Conservation (phyloP, 2,797 vertebrate genomes). For the Liasis olivaceus region DNA sequence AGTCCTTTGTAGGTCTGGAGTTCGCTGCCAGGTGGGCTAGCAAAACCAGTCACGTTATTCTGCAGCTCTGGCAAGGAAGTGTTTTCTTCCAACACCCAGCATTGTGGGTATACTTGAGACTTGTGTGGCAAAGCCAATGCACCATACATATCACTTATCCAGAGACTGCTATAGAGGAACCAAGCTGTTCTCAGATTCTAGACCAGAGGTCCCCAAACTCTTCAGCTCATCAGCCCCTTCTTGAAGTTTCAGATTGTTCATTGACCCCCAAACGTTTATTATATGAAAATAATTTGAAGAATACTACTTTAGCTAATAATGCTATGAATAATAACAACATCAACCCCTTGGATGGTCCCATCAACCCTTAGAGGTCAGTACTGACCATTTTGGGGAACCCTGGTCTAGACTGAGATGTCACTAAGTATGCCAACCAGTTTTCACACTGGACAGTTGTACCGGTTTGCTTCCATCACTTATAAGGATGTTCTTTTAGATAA, state of each 20-base stretch:
- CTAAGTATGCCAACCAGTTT: background rate
- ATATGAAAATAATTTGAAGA: too few species aligned
- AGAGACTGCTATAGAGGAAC: background rate
- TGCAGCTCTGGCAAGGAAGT: background rate
- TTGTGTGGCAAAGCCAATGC: background rate
- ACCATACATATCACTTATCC: background rate
- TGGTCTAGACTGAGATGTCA: too few species aligned
- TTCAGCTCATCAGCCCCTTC: too few species aligned
- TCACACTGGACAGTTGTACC: background rate
- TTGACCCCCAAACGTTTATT: too few species aligned
- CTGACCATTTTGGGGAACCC: too few species aligned
- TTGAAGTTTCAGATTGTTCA: too few species aligned
- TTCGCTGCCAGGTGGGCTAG: background rate
- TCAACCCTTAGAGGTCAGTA: too few species aligned
- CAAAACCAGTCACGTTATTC: background rate
- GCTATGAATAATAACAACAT: too few species aligned
- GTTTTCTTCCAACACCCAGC: background rate
- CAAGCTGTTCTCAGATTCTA: background rate
- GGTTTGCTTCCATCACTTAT: background rate
- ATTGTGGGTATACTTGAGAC: background rate
- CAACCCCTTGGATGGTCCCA: too few species aligned
- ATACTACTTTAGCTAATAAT: too few species aligned
- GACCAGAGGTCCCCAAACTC: background rate
- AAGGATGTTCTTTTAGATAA: background rate
- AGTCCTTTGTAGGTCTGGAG: accelerated